Evolutionary conservation across 2,888 invertebrate species (phyloP).

Genomic region (Terebella lapidaria): DNA sequence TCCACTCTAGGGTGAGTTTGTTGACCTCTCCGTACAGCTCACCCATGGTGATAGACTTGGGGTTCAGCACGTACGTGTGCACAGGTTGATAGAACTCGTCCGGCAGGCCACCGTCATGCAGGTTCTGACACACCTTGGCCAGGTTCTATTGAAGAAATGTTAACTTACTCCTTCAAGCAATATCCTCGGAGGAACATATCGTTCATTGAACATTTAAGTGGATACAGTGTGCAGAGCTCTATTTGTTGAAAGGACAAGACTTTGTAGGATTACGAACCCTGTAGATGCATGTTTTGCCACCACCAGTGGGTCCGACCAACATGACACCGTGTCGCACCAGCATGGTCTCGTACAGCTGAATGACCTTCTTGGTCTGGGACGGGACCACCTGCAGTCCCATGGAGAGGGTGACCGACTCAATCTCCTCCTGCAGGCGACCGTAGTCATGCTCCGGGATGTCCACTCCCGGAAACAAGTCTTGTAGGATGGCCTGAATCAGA

Average conservation of each 20-base stretch:
- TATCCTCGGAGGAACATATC: not conserved
- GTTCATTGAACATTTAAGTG: not conserved
- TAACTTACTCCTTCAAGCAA: not conserved
- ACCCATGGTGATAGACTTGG: slow-evolving; percentile 80
- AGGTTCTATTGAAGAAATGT: slow-evolving; percentile 60
- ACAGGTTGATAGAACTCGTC: slow-evolving; percentile 68
- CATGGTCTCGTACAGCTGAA: slow-evolving; percentile 86
- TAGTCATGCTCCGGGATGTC: slow-evolving; percentile 75
- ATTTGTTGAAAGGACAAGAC: not conserved
- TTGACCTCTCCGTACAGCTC: slow-evolving; percentile 85
- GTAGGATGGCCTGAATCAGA: slow-evolving; percentile 67
- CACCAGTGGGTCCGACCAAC: slow-evolving; percentile 84
- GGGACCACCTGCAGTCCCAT: slow-evolving; percentile 64
- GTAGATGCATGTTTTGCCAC: slow-evolving; percentile 76
- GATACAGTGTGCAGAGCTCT: not conserved
- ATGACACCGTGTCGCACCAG: slow-evolving; percentile 87
- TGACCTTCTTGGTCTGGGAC: slow-evolving; percentile 70
- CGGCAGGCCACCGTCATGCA: slow-evolving; percentile 61
- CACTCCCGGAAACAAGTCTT: slow-evolving; percentile 84
- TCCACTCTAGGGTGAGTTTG: slow-evolving; percentile 80
- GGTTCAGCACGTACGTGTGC: slow-evolving; percentile 75
- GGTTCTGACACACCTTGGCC: slow-evolving; percentile 65
- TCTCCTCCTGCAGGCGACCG: slow-evolving; percentile 64
- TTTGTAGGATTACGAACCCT: slow-evolving; percentile 57
- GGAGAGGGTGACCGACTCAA: slow-evolving; percentile 58